phyloP scores from a whole-genome alignment of 1,140 invertebrate species.

The Choristoneura fumiferana region DNA sequence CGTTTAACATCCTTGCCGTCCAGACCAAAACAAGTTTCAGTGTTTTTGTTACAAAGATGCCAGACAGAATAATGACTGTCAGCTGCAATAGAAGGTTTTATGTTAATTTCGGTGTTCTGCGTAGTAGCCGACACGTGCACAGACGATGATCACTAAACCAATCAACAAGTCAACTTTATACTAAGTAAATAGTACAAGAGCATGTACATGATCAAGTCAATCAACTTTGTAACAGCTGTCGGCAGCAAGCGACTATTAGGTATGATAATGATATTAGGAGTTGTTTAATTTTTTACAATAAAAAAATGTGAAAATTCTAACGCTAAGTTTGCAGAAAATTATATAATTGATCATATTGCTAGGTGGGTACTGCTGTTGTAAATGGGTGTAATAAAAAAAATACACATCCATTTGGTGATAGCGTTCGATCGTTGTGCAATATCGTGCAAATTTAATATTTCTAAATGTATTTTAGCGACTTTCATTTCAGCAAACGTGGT shows the following conservation, averaged over 20 bases:
- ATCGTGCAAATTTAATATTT: background rate
- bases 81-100: slow-evolving; percentile 44
- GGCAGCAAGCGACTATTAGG: background rate
- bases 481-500: slow-evolving; percentile 9
- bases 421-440: background rate
- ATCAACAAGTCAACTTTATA: background rate
- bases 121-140: slow-evolving; percentile 34
- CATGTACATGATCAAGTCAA: background rate
- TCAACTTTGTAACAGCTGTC: background rate
- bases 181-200: slow-evolving; percentile 2
- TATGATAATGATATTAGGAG: background rate
- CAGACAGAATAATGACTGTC: no score
- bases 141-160: slow-evolving; percentile 23
- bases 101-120: slow-evolving; percentile 47
- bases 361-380: no score
- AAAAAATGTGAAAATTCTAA: no score
- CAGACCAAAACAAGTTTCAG: no score
- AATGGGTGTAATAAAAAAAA: no score
- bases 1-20: no score
- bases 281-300: no score
- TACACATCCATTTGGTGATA: no score
- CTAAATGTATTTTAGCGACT: background rate
- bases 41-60: no score
- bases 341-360: no score
- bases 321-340: no score